Evolutionary conservation across 1,140 invertebrate species (phyloP), one percentile per base, ranked within the genome.

Genomic region (Cherax destructor): DNA sequence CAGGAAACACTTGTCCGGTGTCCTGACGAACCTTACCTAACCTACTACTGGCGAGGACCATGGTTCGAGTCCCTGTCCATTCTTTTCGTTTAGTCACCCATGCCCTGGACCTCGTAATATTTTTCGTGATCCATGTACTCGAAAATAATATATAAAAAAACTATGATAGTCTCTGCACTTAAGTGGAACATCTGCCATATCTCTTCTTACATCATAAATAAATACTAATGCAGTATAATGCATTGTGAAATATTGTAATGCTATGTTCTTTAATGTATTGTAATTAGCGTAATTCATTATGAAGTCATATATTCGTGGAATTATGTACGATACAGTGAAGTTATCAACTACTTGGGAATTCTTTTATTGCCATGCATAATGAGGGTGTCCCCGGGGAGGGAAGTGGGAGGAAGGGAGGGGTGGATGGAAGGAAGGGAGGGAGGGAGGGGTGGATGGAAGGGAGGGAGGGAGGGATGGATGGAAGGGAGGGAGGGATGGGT

Each of bases 161-260:
- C 30, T 41, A 41, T 41, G 30, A 41, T 2, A 41, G 0, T 41
- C 30, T 41, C 30, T 56, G 52, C 7, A 9, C 52, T 56, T 13
- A 9, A 56, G 52, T 56, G 52, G 7, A 56, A 9, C 52, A 56
- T 13, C 52, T 9, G 52, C 52, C 52, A 9, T 56, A 16, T 65
- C 61, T 65, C 69, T 74, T 74, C 13, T 18, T n/a, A 74, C 24
- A 11, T 7, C 24, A 30, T 7, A 24, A 10, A 74, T 83, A 69
- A 83, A 61, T 65, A 47, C 52, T 83, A 83, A 83, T 83, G 81
- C 59, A 41, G 81, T 69, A 83, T 83, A 83, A 83, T 83, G 59
- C 81, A 65, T 65, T 83, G 59, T 83, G 59, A 83, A 69, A 52
- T 83, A 83, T 83, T 83, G 81, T 69, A 83, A 83, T 83, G 81